Conservation (phyloP, 2,113 vertebrate species). For the Murina feae region DNA sequence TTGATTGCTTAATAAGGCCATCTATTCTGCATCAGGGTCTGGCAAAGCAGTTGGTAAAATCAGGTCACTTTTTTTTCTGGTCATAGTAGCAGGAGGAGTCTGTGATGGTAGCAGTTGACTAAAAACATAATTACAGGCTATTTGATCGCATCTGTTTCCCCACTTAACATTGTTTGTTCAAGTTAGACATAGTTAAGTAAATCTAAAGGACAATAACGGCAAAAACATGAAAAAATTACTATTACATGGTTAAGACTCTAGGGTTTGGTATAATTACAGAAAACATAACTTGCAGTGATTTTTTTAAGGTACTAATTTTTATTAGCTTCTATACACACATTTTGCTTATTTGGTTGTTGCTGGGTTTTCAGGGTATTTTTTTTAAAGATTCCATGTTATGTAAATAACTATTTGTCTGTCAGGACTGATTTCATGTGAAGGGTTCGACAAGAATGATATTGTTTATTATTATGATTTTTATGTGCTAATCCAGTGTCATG, state of each 20-base stretch:
- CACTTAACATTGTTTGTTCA: constrained; percentile 87
- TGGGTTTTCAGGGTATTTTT: constrained; percentile 52
- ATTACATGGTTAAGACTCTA: constrained; percentile 81
- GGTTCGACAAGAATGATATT: constrained; percentile 66
- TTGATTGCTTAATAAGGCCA: constrained; percentile 88
- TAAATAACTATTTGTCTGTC: constrained; percentile 72
- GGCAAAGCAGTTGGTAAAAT: constrained; percentile 84
- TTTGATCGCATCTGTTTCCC: constrained; percentile 85
- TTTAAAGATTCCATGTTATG: constrained; percentile 63
- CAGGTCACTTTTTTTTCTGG: constrained; percentile 87
- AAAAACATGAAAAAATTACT: constrained; percentile 83
- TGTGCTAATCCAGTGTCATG: constrained; percentile 45
- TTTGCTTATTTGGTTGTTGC: constrained; percentile 67
- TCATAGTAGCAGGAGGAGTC: constrained; percentile 83
- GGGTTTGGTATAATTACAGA: constrained; percentile 84
- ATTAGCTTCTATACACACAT: constrained; percentile 79
- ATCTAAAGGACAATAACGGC: constrained; percentile 83
- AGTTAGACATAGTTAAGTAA: constrained; percentile 86
- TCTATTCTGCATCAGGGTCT: constrained; percentile 82
- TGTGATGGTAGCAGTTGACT: constrained; percentile 84
- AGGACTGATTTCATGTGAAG: constrained; percentile 68
- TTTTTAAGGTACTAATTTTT: constrained; percentile 84
- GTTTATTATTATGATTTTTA: constrained; percentile 54
- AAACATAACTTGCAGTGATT: constrained; percentile 80
- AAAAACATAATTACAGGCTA: constrained; percentile 86